Evolutionary conservation across 2,888 invertebrate genomes (phyloP), one percentile per base, ranked within the genome.

Genomic region (Cheilosia soror): DNA sequence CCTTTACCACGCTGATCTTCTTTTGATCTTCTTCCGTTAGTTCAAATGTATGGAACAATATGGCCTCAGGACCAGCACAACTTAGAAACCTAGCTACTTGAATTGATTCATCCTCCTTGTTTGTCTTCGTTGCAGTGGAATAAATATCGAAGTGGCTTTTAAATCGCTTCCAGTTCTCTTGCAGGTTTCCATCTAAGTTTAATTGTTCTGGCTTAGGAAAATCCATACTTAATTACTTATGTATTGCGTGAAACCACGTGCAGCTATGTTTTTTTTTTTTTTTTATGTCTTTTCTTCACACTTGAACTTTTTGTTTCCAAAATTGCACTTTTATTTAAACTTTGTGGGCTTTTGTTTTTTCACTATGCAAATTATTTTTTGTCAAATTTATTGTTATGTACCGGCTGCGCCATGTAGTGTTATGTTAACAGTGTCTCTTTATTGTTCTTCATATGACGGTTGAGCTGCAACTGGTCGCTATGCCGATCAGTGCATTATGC

Each of bases 1-100:
- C 47, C 15, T 81, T 13, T 13, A 73, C 63, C 20, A n/a, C 53
- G 40, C 62, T 47, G 27, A 65, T 40, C 6, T 33, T n/a, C n/a
- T 80, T 33, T 4, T 33, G 37, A 1, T 73, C 69, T 9, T 7
- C 29, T 29, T 27, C 73, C 58, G 7, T 80, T 47, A 42, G 42
- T 27, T 66, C 53, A 29, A 87, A 82, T 2, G 86, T 87, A 25
- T 82, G 57, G 58, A 51, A 86, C 7, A 87, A 20, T 51, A 66
- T 51, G 2, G 71, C 87, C 13, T 88, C 89, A 15, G 86, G 80
- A 44, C 88, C 87, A 31, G 87, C 69, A 15, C 87, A 31, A 58
- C 75, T 86, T 20, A 88, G 33, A 20, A 88, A 76, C 4, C 87
- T 78, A 11, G 88, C 83, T 4, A 80, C 71, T 25, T 71, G 49